Conservation (phyloP, 2,797 vertebrate species). For the Falco concolor region DNA sequence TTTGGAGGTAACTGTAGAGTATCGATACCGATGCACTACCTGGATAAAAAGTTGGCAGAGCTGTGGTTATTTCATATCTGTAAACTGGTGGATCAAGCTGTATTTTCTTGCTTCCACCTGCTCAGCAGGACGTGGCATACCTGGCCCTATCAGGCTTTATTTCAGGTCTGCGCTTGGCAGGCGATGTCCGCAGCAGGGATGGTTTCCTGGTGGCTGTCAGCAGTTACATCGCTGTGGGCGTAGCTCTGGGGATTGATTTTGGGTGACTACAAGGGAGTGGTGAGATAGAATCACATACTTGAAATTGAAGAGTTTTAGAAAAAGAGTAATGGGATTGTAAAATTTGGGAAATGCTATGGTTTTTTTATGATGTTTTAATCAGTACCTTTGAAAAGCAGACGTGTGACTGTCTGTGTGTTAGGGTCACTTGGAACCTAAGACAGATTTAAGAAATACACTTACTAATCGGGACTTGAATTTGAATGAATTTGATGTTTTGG, state of each 20-base stretch:
- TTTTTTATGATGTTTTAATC: background rate
- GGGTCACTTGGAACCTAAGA: background rate
- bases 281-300: background rate
- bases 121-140: background rate
- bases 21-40: background rate
- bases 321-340: background rate
- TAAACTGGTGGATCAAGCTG: background rate
- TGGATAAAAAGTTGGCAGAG: background rate
- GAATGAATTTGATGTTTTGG: background rate
- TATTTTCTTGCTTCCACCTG: background rate
- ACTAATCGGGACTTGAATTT: background rate
- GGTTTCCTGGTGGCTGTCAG: fast-evolving
- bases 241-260: background rate
- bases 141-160: too few species aligned
- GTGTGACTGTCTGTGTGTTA: background rate
- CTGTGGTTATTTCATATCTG: background rate
- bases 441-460: background rate
- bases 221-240: background rate
- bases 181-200: background rate
- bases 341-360: background rate
- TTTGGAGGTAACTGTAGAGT: background rate
- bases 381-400: background rate
- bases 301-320: background rate
- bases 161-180: background rate
- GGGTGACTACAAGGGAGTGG: background rate